Base-by-base conservation (phyloP, 2,888 invertebrate species). In the Pantelozetes paolii region DNA sequence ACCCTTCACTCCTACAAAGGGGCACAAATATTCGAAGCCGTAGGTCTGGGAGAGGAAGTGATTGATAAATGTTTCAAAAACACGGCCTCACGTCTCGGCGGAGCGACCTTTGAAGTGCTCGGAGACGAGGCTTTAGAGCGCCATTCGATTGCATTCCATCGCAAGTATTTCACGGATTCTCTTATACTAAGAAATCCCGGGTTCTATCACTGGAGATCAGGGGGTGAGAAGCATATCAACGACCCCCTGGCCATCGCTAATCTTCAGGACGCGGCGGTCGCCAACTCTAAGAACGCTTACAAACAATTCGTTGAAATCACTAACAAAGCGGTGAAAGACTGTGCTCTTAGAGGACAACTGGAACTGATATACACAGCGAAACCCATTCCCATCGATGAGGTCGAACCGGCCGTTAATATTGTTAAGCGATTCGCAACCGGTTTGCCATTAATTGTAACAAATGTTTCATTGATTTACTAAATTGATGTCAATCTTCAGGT, bases 1-100 rank as follows among this genome's bases (percentile, higher is more conserved):
- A 99, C 98, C 0, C 85, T 99, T 54, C 98, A 98, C 82, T 97
- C 96, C 0, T 99, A 99, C 84, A 98, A 97, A 85, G 93, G 96
- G 77, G 99, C 99, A 0, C 98, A 99, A 85, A 99, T 99, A 79
- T 99, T 99, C 81, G 99, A 99, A 83, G 97, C 97, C 0, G 96
- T 99, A 11, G 99, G 99, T 0, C 83, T 99, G 67, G 89, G 91
- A 50, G 88, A 90, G 75, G 96, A 98, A 80, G 91, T 99, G 0
- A 88, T 99, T 76, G 91, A 95, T 75, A 91, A 91, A 80, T 97
- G 98, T 83, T 99, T 99, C 85, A 91, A 84, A 82, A 89, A 88
- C 59, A 88, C 89, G 0, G 86, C 87, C 1, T 89, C 89, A 5
- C 85, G 89, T 48, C 86, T 89, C 78, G 91, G 97, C 76, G 99